Conservation (phyloP, 2,797 vertebrate species). For the Rallus crepitans region DNA sequence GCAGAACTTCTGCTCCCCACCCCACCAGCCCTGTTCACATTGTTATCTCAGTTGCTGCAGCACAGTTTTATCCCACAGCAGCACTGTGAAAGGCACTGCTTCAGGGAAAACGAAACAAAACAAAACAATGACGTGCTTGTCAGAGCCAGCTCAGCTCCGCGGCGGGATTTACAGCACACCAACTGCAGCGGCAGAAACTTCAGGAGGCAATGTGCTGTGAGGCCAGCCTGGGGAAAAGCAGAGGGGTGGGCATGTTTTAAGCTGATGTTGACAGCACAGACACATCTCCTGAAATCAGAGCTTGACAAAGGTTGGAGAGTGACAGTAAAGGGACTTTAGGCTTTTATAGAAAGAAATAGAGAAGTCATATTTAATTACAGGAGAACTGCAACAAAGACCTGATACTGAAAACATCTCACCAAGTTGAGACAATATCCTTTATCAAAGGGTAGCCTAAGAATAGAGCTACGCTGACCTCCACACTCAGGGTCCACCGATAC, state of each 20-base stretch:
- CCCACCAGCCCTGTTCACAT: neutral
- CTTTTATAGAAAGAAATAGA: conserved; percentile 3
- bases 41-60: conserved; percentile 47
- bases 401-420: conserved; percentile 12
- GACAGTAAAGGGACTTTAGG: neutral
- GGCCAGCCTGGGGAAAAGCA: neutral
- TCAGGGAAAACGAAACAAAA: neutral
- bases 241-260: neutral
- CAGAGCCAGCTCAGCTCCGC: conserved; percentile 48
- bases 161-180: conserved; percentile 21
- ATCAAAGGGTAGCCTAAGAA: conserved; percentile 34
- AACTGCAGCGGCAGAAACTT: neutral
- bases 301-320: neutral
- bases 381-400: neutral
- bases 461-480: neutral
- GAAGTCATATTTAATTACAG: conserved; percentile 43
- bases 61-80: conserved; percentile 41
- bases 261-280: conserved; percentile 8
- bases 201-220: neutral
- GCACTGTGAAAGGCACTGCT: conserved; percentile 29
- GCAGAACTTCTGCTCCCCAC: conserved; percentile 15
- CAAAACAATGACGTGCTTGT: conserved; percentile 49
- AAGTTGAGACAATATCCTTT: neutral
- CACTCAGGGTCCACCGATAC: neutral
- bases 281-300: neutral